Conservation (phyloP, 2,797 vertebrate species). For the Valencia hispanica region DNA sequence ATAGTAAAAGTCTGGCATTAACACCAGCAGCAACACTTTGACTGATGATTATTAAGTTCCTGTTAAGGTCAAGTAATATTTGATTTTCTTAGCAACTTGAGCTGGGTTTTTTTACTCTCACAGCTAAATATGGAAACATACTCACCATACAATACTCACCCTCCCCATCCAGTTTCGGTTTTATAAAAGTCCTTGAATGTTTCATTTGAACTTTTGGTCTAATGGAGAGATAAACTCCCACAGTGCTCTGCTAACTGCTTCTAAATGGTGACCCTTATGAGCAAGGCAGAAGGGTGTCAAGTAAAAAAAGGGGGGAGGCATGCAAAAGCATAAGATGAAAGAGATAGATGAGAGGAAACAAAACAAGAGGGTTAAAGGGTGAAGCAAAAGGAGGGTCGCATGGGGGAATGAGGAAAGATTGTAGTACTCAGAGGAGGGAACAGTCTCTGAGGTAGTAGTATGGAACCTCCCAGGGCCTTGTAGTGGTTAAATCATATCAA, state of each 20-base stretch:
- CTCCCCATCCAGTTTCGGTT: conserved; percentile 17
- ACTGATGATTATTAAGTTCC: background rate
- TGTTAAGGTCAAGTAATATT: background rate
- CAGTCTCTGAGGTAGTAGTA: conserved; percentile 62
- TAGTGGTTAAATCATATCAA: conserved; percentile 86
- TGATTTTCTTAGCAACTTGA: background rate
- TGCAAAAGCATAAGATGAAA: conserved; percentile 42
- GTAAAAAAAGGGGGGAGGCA: background rate
- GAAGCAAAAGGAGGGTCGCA: conserved; percentile 13
- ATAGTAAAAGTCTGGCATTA: background rate
- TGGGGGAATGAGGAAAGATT: conserved; percentile 33
- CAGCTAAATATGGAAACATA: background rate
- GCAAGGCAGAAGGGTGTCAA: conserved; percentile 22
- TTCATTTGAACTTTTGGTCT: conserved; percentile 51
- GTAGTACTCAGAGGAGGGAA: conserved; percentile 46
- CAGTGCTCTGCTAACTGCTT: conserved; percentile 21
- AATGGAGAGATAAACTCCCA: conserved; percentile 45
- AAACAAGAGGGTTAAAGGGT: conserved; percentile 9
- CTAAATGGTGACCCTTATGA: conserved; percentile 49
- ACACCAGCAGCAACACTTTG: background rate
- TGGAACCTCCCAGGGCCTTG: conserved; percentile 74
- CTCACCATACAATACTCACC: conserved; percentile 8
- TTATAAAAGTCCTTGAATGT: conserved; percentile 16
- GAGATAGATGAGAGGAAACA: conserved; percentile 43
- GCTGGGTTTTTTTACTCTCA: background rate